Evolutionary conservation across 1,140 invertebrate genomes (phyloP), one percentile per base, ranked within the genome.

Genomic region (Scaptomyza hsui): DNA sequence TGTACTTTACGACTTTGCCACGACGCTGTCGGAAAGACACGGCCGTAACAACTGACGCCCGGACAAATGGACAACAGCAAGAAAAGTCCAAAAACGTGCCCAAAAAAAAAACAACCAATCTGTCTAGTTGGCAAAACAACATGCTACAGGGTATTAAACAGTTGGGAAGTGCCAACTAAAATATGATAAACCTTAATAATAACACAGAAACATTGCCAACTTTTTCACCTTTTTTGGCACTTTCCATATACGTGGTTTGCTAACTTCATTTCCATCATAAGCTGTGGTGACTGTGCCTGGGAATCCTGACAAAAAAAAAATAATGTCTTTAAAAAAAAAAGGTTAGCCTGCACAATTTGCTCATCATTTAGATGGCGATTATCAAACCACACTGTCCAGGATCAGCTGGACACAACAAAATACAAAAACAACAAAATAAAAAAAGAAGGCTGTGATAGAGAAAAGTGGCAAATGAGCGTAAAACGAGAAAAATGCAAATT

Each of bases 1-100:
- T 89, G 75, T 89, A 89, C 83, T 88, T 88, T 89, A 83, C 75
- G 82, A 89, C 78, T 86, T 81, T 68, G 61, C 53, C 61, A 71
- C 69, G 62, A 57, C 19, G 47, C 47, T 13, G 19, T 19, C 29
- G 41, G 41, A 32, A 26, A 41, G n/a, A 51, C 67, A 37, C 64
- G 41, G 39, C 18, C 68, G 44, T 80, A 75, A 78, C 69, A 70
- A 78, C 76, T 61, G 75, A 74, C 76, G 41, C 21, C 42, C 49
- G 59, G 59, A 70, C 52, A 37, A 10, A 35, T 32, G 52, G 41
- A 35, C 29, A 47, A 53, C 32, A 2, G 32, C 12, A 12, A 57
- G 37, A 62, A 57, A 72, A 57, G 74, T 82, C 12, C 32, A 57
- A 37, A 62, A 57, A 72, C 61, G 74, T 82, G 45, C 37, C 44